Percentiles rank a stretch among this genome's conserved stretches.
Evolutionary conservation across 2,113 vertebrate genomes (phyloP).

Genomic region (Tragelaphus imberbis): DNA sequence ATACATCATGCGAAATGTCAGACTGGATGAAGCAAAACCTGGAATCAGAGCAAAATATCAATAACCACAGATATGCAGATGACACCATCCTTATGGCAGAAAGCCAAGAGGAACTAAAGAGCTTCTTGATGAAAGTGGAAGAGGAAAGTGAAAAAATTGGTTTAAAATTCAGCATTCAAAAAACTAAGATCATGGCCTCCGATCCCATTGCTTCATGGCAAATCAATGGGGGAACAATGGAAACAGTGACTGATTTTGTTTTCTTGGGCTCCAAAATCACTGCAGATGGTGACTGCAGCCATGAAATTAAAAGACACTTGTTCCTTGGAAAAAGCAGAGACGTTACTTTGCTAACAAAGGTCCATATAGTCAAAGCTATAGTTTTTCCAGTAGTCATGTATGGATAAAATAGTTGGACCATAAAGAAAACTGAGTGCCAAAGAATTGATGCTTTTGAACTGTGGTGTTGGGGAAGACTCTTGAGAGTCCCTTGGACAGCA

Average conservation of each 20-base stretch:
- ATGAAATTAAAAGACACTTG: background rate
- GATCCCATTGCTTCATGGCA: background rate
- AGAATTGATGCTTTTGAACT: background rate
- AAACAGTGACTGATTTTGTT: background rate
- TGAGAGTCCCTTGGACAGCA: background rate
- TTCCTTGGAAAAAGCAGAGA: background rate
- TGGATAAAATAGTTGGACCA: background rate
- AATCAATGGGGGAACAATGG: background rate
- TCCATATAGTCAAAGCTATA: background rate
- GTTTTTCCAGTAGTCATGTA: background rate
- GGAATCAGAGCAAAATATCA: background rate
- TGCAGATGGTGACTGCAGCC: background rate
- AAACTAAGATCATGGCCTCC: background rate
- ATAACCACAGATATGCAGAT: background rate
- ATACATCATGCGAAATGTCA: background rate
- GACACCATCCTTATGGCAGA: background rate
- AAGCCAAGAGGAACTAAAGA: background rate
- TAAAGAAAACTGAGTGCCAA: accelerated
- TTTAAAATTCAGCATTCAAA: background rate
- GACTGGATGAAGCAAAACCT: background rate
- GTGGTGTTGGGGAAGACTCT: background rate
- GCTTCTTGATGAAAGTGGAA: background rate
- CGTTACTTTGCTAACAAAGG: background rate
- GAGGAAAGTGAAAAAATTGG: background rate
- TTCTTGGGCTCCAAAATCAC: background rate